These are phyloP conservation scores for Andricus grossulariae DNA, from an alignment of 1,140 invertebrate species.

Conservation along the genomic window DNA sequence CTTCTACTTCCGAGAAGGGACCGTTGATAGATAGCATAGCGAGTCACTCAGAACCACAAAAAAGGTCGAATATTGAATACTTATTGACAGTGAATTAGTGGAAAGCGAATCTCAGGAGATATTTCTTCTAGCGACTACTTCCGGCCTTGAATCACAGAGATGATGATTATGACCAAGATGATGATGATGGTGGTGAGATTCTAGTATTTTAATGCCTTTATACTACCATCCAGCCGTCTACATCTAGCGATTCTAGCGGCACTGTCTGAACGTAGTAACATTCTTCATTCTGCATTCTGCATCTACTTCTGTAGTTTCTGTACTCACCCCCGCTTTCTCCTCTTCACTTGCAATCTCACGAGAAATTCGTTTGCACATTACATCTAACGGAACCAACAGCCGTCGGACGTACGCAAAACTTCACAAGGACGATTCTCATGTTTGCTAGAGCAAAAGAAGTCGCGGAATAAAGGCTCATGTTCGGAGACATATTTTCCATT, in stretches of 20 bases:
- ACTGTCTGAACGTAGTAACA: no score
- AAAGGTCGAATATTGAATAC: slow-evolving; percentile 7
- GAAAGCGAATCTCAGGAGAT: background rate
- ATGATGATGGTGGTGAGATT: background rate
- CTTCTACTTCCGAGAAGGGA: slow-evolving; percentile 22
- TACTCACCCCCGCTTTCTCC: no score
- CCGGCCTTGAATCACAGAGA: background rate
- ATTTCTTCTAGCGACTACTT: background rate
- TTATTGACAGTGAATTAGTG: slow-evolving; percentile 23
- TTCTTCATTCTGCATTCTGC: no score
- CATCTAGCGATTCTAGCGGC: no score
- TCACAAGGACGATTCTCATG: slow-evolving; percentile 50
- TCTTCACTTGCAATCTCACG: no score
- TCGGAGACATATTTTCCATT: slow-evolving; percentile 30
- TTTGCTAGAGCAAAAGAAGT: slow-evolving; percentile 35
- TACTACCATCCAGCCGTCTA: no score
- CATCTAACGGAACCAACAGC: slow-evolving; percentile 55
- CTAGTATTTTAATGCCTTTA: background rate
- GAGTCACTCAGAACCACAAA: background rate
- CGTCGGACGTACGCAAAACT: slow-evolving; percentile 52
- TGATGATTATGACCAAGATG: background rate
- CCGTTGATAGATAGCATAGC: background rate
- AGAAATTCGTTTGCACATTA: slow-evolving; percentile 13
- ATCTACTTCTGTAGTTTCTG: no score
- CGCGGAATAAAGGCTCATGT: slow-evolving; percentile 29